These are phyloP conservation scores for Heliconius hewitsoni DNA, from an alignment of 1,140 invertebrate species.

Conservation along the genomic window DNA sequence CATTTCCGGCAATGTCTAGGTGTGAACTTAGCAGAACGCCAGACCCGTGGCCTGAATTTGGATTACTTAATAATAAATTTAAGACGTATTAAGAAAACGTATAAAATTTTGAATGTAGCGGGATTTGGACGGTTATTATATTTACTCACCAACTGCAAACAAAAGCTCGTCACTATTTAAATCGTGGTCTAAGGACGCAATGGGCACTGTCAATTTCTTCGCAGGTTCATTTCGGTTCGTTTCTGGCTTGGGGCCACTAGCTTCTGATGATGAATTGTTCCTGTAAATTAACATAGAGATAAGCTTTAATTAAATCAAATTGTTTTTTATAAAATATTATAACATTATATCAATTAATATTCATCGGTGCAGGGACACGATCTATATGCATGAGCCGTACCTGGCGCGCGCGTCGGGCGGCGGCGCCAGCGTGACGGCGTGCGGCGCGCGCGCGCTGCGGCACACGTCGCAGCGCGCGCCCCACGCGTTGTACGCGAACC, in stretches of 20 bases:
- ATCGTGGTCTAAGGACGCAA: conserved; percentile 76
- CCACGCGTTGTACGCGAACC: conserved; percentile 92
- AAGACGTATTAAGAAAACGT: too few relatives aligned
- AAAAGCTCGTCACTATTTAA: conserved; percentile 76
- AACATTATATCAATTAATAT: too few relatives aligned
- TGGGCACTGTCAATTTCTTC: conserved; percentile 72
- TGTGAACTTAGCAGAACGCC: too few relatives aligned
- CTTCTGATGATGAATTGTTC: conserved; percentile 61
- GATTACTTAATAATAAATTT: too few relatives aligned
- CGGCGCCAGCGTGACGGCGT: conserved; percentile 84
- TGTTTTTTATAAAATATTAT: too few relatives aligned
- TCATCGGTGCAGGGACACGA: too few relatives aligned
- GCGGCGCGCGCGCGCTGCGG: conserved; percentile 83
- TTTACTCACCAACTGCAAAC: conserved; percentile 71
- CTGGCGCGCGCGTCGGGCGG: conserved; percentile 38
- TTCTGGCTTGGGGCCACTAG: conserved; percentile 67
- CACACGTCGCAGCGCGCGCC: conserved; percentile 92
- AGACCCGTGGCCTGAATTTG: too few relatives aligned
- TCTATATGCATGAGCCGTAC: neutral
- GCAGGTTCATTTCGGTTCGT: conserved; percentile 62
- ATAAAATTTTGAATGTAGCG: too few relatives aligned
- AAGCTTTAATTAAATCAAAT: neutral
- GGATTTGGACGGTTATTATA: neutral
- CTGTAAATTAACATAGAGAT: conserved; percentile 27
- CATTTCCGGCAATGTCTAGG: too few relatives aligned